phyloP scores from a whole-genome alignment of 2,888 invertebrate genomes.

The Cephonodes hylas region DNA sequence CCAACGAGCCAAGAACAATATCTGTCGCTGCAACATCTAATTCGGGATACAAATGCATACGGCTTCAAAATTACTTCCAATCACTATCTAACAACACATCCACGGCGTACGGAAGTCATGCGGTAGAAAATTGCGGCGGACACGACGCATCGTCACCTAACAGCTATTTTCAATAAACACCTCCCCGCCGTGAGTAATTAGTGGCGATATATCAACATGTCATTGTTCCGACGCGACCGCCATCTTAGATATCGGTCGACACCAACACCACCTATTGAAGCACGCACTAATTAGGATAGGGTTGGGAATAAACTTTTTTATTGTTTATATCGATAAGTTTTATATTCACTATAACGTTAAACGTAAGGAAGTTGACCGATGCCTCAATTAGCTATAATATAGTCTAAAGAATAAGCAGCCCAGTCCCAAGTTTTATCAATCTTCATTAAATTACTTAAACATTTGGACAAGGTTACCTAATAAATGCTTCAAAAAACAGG shows the following conservation, averaged over 20 bases:
- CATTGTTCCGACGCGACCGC: constrained; percentile 33
- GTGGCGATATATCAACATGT: constrained; percentile 75
- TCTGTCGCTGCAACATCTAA: neutral
- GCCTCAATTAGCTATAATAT: too few species aligned
- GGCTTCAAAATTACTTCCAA: neutral
- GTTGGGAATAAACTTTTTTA: neutral
- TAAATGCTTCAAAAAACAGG: too few species aligned
- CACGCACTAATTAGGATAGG: constrained; percentile 7
- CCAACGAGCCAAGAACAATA: neutral
- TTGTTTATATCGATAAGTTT: neutral
- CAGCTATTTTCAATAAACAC: constrained; percentile 76
- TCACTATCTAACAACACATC: neutral
- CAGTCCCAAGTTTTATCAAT: too few species aligned
- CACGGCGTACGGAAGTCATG: constrained; percentile 32
- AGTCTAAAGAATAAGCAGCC: too few species aligned
- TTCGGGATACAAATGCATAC: neutral
- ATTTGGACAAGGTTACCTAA: too few species aligned
- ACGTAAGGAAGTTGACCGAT: neutral
- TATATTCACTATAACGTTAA: neutral
- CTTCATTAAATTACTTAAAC: too few species aligned
- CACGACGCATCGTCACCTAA: constrained; percentile 62
- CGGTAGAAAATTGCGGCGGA: constrained; percentile 49
- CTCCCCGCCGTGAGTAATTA: constrained; percentile 71
- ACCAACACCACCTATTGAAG: constrained; percentile 13
- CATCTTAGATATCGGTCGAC: constrained; percentile 16